These are phyloP conservation scores for Cenopis cana DNA, from an alignment of 2,888 invertebrate genomes.

Conservation along the genomic window DNA sequence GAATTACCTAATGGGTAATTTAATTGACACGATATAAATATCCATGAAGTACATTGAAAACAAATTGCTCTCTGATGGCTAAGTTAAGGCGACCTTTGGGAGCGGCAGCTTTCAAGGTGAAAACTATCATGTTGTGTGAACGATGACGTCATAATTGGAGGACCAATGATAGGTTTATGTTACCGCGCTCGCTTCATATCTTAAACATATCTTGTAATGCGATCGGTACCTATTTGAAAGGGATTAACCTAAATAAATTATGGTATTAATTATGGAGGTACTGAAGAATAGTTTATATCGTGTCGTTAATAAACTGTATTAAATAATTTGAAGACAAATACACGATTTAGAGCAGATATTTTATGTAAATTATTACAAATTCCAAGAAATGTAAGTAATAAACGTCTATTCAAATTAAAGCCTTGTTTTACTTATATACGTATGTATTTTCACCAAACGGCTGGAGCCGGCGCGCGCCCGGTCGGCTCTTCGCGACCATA, in stretches of 20 bases:
- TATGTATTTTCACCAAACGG: too few species aligned
- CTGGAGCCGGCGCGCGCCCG: too few species aligned
- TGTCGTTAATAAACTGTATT: constrained; percentile 9
- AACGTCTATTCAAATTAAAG: constrained; percentile 15
- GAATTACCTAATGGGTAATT: not conserved
- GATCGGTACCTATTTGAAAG: not conserved
- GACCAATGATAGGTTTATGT: not conserved
- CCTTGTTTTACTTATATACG: too few species aligned
- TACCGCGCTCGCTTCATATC: too few species aligned
- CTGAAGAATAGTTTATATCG: not conserved
- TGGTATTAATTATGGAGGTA: not conserved
- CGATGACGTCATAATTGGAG: not conserved
- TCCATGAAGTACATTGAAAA: not conserved
- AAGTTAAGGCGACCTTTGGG: not conserved
- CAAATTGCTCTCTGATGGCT: not conserved
- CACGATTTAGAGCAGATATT: constrained; percentile 7
- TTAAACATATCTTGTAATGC: too few species aligned
- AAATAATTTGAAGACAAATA: constrained; percentile 1
- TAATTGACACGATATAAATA: not conserved
- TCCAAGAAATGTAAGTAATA: constrained; percentile 36
- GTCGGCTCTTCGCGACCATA: too few species aligned
- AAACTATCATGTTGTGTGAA: not conserved
- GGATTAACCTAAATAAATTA: not conserved
- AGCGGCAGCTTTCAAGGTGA: not conserved
- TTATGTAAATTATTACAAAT: constrained; percentile 35